phyloP scores from a whole-genome alignment of 2,888 invertebrate genomes.

The Synanthedon tipuliformis region DNA sequence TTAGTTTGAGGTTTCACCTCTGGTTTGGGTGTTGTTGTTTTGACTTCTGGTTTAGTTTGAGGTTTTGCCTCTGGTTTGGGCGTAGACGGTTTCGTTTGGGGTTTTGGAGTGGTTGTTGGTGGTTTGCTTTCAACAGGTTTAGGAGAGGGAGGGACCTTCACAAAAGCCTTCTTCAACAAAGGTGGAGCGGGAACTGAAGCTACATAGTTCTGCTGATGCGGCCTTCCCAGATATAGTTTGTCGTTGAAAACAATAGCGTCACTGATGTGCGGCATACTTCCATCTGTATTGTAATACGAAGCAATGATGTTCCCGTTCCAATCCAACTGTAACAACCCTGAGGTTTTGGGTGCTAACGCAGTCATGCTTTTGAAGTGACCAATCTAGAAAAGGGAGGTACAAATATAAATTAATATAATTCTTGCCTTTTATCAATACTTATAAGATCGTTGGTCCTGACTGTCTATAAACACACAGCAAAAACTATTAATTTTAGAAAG shows the following conservation, averaged over 20 bases:
- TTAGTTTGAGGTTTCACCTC: slow-evolving; percentile 4
- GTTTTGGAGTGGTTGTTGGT: slow-evolving; percentile 10
- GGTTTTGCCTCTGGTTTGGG: slow-evolving; percentile 11
- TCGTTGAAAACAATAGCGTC: slow-evolving; percentile 76
- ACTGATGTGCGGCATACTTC: slow-evolving; percentile 64
- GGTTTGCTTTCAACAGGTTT: slow-evolving; percentile 17
- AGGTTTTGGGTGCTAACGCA: slow-evolving; percentile 42
- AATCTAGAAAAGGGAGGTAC: slow-evolving; percentile 51
- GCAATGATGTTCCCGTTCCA: slow-evolving; percentile 79
- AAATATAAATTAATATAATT: neutral
- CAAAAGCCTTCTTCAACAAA: slow-evolving; percentile 50
- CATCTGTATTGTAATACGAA: slow-evolving; percentile 73
- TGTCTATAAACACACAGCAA: too few species aligned
- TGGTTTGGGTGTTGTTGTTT: slow-evolving; percentile 19
- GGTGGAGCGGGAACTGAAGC: slow-evolving; percentile 73
- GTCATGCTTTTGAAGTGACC: slow-evolving; percentile 72
- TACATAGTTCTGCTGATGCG: slow-evolving; percentile 72
- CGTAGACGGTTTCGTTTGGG: slow-evolving; percentile 12
- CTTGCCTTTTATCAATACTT: too few species aligned
- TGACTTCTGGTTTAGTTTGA: slow-evolving; percentile 7
- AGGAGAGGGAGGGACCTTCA: slow-evolving; percentile 8
- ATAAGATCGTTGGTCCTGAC: too few species aligned
- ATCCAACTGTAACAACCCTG: slow-evolving; percentile 75
- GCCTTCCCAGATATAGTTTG: slow-evolving; percentile 76
- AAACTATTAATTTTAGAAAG: too few species aligned